A percentile compares a stretch with the other conserved stretches of the same genome.
Evolutionary conservation across 2,113 vertebrate species (phyloP).

Genomic region (Ammospiza nelsoni): DNA sequence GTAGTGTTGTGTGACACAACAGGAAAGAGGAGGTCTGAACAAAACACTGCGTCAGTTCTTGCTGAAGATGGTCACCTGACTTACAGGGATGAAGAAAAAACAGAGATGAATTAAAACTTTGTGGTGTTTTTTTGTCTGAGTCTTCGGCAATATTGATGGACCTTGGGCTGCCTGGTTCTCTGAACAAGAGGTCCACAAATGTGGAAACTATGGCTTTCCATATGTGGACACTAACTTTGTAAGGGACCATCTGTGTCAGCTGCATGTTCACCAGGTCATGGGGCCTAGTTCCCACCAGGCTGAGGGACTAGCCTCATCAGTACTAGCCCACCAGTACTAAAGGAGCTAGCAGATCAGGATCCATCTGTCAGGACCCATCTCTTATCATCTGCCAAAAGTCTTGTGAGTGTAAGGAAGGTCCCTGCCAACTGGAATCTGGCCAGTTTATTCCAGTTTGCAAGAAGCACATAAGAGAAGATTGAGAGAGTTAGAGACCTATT

Average conservation of each 20-base stretch:
- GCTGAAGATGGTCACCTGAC: background rate
- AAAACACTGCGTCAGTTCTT: background rate
- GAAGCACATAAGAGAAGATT: background rate
- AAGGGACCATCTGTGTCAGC: background rate
- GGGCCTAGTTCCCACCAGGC: background rate
- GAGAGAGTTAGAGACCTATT: background rate
- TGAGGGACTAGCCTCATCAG: background rate
- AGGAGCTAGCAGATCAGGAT: no score
- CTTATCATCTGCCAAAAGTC: background rate
- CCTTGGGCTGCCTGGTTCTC: background rate
- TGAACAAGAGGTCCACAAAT: background rate
- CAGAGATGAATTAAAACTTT: background rate
- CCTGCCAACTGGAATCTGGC: background rate
- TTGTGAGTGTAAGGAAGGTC: background rate
- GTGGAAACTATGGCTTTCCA: background rate
- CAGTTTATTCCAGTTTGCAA: background rate
- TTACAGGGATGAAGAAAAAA: background rate
- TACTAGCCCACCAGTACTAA: background rate
- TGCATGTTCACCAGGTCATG: background rate
- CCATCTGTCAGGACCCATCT: background rate
- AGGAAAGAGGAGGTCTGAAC: background rate
- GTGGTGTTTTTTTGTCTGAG: rapidly evolving
- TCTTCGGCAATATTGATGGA: background rate
- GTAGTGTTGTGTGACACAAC: background rate
- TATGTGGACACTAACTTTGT: background rate